These are phyloP conservation scores for Misgurnus mizolepis DNA, from an alignment of 2,113 vertebrate genomes.

Conservation along the genomic window DNA sequence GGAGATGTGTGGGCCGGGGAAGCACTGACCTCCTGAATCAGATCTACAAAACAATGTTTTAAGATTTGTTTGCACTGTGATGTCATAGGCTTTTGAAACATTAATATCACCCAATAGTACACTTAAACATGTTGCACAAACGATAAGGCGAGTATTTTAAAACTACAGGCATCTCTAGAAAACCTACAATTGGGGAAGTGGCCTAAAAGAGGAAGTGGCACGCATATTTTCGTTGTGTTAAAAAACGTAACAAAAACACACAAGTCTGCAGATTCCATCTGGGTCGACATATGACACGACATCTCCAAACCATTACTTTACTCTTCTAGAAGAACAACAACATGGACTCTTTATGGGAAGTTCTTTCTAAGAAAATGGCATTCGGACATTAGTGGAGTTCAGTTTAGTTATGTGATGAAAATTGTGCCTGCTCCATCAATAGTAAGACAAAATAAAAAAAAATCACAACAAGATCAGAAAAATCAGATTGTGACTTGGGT, in stretches of 20 bases:
- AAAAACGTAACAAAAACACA: neutral
- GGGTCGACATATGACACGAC: no score
- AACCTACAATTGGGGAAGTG: neutral
- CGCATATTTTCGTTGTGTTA: neutral
- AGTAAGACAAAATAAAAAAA: no score
- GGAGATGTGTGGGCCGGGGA: neutral
- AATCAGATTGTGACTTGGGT: no score
- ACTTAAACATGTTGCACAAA: neutral
- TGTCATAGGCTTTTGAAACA: neutral
- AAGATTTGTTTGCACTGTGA: neutral
- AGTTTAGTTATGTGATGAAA: no score
- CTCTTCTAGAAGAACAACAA: no score
- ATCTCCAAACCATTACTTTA: no score
- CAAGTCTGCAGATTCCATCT: no score
- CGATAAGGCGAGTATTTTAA: neutral
- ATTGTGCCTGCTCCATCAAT: no score
- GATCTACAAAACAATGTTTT: neutral
- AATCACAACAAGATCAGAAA: no score
- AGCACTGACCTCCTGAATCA: conserved; percentile 22
- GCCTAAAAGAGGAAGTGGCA: neutral
- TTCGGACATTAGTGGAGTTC: no score
- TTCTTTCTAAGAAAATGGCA: neutral
- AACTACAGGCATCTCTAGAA: neutral
- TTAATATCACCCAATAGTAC: neutral
- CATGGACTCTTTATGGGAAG: neutral